A percentile compares a stretch with the other conserved stretches of the same genome.
phyloP scores from a whole-genome alignment of 1,140 invertebrate genomes.

The Tribolium castaneum region DNA sequence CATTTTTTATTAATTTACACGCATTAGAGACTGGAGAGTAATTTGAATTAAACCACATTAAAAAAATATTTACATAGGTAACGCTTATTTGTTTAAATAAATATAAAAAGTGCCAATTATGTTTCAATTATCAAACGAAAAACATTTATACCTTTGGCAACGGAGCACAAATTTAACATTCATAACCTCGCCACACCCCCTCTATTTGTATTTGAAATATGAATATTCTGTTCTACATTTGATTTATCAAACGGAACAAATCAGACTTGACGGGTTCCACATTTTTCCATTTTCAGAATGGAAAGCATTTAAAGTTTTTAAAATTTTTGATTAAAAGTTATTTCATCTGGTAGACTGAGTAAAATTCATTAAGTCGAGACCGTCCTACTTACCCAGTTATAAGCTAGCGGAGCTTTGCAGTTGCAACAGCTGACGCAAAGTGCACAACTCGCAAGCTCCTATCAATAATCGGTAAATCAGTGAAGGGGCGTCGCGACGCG shows the following conservation, averaged over 20 bases:
- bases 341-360: neutral
- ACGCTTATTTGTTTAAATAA: too few species aligned
- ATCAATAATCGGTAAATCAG: slow-evolving; percentile 38
- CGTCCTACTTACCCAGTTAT: slow-evolving; percentile 23
- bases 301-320: neutral
- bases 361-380: too few species aligned
- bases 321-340: too few species aligned
- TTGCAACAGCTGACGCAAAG: slow-evolving; percentile 14
- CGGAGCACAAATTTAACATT: neutral
- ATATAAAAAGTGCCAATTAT: too few species aligned
- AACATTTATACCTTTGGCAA: neutral
- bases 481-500: slow-evolving; percentile 24
- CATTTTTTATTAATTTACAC: too few species aligned
- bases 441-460: neutral
- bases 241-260: too few species aligned
- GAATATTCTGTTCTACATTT: neutral
- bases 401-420: neutral
- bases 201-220: neutral
- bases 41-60: too few species aligned
- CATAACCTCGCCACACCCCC: slow-evolving; percentile 12
- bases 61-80: too few species aligned
- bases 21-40: too few species aligned
- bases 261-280: too few species aligned
- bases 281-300: neutral
- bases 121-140: too few species aligned